phyloP scores from a whole-genome alignment of 2,797 vertebrate genomes.

The Ctenosaura bakeri region DNA sequence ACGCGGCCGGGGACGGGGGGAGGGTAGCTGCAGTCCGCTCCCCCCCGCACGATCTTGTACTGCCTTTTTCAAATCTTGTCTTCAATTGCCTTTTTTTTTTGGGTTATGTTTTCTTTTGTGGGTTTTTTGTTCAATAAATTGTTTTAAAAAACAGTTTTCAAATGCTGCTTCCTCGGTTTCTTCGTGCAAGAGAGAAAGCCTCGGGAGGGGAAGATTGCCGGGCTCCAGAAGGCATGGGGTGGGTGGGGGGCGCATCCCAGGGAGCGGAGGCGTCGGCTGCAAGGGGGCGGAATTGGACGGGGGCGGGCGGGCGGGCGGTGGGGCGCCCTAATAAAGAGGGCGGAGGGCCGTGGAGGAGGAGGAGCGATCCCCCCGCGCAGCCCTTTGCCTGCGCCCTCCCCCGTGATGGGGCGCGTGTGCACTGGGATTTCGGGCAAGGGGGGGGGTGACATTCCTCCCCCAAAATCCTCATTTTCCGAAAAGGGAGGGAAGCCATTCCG shows the following conservation, averaged over 20 bases:
- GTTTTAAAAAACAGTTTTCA: slow-evolving; percentile 14
- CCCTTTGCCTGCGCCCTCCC: too few species aligned
- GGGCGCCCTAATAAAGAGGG: too few species aligned
- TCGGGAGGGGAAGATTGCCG: not conserved
- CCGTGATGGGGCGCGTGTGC: not conserved
- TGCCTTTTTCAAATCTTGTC: slow-evolving; percentile 8
- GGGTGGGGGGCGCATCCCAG: too few species aligned
- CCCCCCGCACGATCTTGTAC: not conserved
- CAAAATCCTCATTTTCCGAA: not conserved
- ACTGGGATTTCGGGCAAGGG: not conserved
- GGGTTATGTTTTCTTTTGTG: not conserved
- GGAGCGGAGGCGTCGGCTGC: too few species aligned
- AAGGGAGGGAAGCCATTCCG: too few species aligned
- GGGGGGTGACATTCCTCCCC: not conserved
- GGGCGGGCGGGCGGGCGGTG: too few species aligned
- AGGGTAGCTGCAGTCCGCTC: not conserved
- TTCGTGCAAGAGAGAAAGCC: not conserved
- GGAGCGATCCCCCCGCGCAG: too few species aligned
- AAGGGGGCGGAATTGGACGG: not conserved
- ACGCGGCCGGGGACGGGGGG: too few species aligned
- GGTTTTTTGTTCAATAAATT: slow-evolving; percentile 42
- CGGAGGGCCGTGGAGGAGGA: too few species aligned
- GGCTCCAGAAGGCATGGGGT: too few species aligned
- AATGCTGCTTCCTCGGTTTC: not conserved
- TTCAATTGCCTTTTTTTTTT: slow-evolving; percentile 48